Conservation (phyloP, 2,797 vertebrate genomes). For the Gouania willdenowi region DNA sequence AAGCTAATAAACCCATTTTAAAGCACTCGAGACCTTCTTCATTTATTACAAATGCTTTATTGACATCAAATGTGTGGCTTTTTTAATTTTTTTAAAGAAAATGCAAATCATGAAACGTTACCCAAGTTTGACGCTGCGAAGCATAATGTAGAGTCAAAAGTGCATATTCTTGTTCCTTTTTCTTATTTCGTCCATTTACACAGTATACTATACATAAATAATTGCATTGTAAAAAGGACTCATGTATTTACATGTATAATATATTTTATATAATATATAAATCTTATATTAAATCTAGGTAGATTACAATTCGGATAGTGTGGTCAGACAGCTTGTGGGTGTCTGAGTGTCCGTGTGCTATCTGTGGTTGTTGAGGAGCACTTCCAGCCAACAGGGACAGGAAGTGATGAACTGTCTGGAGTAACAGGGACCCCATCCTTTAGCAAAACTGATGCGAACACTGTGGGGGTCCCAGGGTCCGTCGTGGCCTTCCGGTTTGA, state of each 20-base stretch:
- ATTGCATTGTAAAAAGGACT: slow-evolving; percentile 99
- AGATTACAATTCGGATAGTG: slow-evolving; percentile 89
- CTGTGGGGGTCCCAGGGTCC: slow-evolving; percentile 97
- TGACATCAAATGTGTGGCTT: slow-evolving; percentile 85
- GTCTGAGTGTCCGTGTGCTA: slow-evolving; percentile 58
- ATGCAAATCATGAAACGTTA: too few relatives aligned
- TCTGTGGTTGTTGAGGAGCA: slow-evolving; percentile 89
- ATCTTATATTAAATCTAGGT: slow-evolving; percentile 98
- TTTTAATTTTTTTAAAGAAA: too few relatives aligned
- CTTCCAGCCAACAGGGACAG: slow-evolving; percentile 96
- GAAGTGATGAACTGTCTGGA: slow-evolving; percentile 97
- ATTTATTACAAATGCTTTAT: slow-evolving; percentile 95
- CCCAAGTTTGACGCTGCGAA: slow-evolving; percentile 67
- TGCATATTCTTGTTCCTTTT: slow-evolving; percentile 86
- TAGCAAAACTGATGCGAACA: slow-evolving; percentile 94
- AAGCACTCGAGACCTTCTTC: slow-evolving; percentile 21
- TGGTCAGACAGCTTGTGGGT: slow-evolving; percentile 38
- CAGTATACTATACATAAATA: slow-evolving; percentile 99
- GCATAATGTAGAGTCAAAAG: slow-evolving; percentile 89
- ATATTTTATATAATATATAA: slow-evolving; percentile 99
- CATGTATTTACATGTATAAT: slow-evolving; percentile 99
- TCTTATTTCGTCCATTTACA: slow-evolving; percentile 90
- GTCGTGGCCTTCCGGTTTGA: slow-evolving; percentile 80
- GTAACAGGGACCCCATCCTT: slow-evolving; percentile 96
- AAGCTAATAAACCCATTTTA: too few relatives aligned